phyloP scores from a whole-genome alignment of 2,888 invertebrate genomes.

The Nymphalis urticae region DNA sequence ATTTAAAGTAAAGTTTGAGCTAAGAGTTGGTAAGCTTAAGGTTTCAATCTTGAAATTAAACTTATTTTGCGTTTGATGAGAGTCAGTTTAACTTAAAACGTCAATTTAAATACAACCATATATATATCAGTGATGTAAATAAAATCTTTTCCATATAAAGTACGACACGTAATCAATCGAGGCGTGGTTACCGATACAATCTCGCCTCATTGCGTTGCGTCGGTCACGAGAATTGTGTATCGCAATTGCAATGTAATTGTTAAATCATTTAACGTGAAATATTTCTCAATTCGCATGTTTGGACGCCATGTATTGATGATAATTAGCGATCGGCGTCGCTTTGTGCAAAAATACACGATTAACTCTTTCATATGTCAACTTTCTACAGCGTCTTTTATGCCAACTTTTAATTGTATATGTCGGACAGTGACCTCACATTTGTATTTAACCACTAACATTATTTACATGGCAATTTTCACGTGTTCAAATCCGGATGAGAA shows the following conservation, averaged over 20 bases:
- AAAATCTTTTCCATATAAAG: conserved; percentile 8
- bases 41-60: no score
- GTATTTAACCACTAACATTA: no score
- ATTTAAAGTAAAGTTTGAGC: no score
- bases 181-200: conserved; percentile 20
- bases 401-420: not conserved
- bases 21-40: no score
- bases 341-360: conserved; percentile 10
- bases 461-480: no score
- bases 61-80: no score
- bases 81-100: not conserved
- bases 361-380: conserved; percentile 8
- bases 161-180: conserved; percentile 12
- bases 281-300: conserved; percentile 36
- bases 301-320: conserved; percentile 28
- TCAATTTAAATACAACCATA: not conserved
- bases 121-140: not conserved
- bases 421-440: not conserved
- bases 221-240: conserved; percentile 25
- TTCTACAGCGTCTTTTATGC: conserved; percentile 11
- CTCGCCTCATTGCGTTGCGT: conserved; percentile 15
- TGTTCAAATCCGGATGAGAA: no score
- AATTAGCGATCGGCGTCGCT: conserved; percentile 32
- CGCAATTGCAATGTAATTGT: conserved; percentile 35
- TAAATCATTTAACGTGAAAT: conserved; percentile 38